Base-by-base conservation (phyloP, 2,888 invertebrate species). In the Taphrorychus bicolor region DNA sequence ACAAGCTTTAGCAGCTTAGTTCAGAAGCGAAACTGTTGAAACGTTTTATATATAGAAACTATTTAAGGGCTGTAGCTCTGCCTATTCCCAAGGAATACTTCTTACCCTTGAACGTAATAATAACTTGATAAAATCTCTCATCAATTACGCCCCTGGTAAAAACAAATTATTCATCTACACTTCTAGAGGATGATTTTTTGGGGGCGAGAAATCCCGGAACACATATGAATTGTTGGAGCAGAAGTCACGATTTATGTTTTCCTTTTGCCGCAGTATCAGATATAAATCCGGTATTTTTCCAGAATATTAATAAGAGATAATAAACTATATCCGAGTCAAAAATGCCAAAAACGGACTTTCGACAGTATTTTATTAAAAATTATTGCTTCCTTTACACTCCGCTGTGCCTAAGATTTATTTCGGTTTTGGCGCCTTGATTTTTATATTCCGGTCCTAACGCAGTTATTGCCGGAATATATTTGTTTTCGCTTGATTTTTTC, bases 291-390 rank as follows among this genome's bases (percentile, higher is more conserved):
- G 57, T 53, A 58, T 61, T 45, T 61, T 61, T 56, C 22, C 61
- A 16, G 62, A 67, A 67, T 58, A 67, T 68, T 62, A 68, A 60
- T 60, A 60, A 60, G 59, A 60, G 61, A 68, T 51, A 62, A 59
- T 54, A 63, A 63, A 68, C 40, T 63, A 59, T 59, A 42, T 62
- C 52, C 17, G 54, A 54, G 11, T 54, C 54, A 19, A 24, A 51
- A 32, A 41, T 57, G 57, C 57, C 57, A 57, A 42, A 32, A 57
- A 57, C 48, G 60, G 53, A 68, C 59, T 42, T 52, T 62, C 63
- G 58, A 68, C 60, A 60, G 64, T 60, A 63, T 69, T 69, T 69
- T 69, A 69, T 69, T 64, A 57, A 64, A 69, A 69, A 69, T 69
- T 69, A 69, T 69, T 32, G 69, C 69, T 69, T 69, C 64, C 64